Percentiles rank a stretch among this genome's conserved stretches.
These are phyloP conservation scores for Polylopha cassiicola DNA, from an alignment of 2,888 invertebrate genomes.

Conservation along the genomic window DNA sequence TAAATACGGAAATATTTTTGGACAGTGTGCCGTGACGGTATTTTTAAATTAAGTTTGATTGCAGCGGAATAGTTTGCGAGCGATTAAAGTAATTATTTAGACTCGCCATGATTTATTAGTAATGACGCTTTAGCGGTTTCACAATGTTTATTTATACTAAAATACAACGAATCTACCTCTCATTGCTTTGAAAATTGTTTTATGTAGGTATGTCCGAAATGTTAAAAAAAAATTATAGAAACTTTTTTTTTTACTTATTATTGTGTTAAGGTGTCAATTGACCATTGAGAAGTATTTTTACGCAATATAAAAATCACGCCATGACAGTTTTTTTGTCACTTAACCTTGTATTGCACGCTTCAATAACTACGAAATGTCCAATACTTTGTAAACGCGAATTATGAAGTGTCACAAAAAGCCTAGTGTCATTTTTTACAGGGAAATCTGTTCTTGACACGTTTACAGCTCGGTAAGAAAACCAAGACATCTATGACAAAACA, in stretches of 20 bases:
- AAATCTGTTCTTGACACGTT: slow-evolving; percentile 27
- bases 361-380: slow-evolving; percentile 53
- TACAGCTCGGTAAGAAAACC: too few relatives aligned
- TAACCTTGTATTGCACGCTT: slow-evolving; percentile 61
- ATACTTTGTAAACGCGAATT: slow-evolving; percentile 34
- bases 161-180: slow-evolving; percentile 28
- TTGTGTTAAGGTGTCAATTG: too few relatives aligned
- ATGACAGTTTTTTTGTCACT: slow-evolving; percentile 39
- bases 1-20: slow-evolving; percentile 73
- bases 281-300: slow-evolving; percentile 16
- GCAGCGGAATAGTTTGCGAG: slow-evolving; percentile 19
- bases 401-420: slow-evolving; percentile 25
- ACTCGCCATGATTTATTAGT: background rate
- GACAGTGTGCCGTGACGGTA: slow-evolving; percentile 45
- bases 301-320: slow-evolving; percentile 16
- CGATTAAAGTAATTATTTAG: background rate
- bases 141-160: slow-evolving; percentile 25
- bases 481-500: too few relatives aligned
- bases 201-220: slow-evolving; percentile 31
- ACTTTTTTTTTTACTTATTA: too few relatives aligned
- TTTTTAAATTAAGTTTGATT: slow-evolving; percentile 49
- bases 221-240: too few relatives aligned
- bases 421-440: slow-evolving; percentile 26
- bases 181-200: slow-evolving; percentile 9
- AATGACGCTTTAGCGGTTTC: too few relatives aligned